Base-by-base conservation (phyloP, 2,888 invertebrate genomes). In the Lochmaea crataegi region DNA sequence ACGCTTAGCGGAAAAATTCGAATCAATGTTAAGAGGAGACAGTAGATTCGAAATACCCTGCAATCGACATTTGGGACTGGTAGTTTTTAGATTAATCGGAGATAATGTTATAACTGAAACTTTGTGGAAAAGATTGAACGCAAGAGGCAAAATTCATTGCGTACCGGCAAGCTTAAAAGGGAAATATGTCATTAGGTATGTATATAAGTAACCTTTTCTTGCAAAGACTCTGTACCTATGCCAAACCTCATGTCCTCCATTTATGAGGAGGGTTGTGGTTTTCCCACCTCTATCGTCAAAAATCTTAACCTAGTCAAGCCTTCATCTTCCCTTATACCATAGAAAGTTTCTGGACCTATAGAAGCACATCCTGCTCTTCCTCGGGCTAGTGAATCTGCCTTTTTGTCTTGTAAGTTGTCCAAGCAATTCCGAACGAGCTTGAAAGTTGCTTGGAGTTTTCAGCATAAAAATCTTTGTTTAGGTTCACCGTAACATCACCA, bases 111-210 rank as follows among this genome's bases (percentile, higher is more conserved):
- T 96, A 61, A 98, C 98, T 0, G 98, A 99, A 86, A 90, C 91
- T 14, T 87, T 98, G 5, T 88, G 98, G 69, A 97, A 97, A 85
- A 91, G 93, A 0, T 86, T 99, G 68, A 99, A 98, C 84, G 92
- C 92, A 1, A 91, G 94, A 0, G 98, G 97, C 9, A 92, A 93
- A 80, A 90, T 98, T 9, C 98, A 99, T 86, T 96, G 97, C 77
- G 98, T 99, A 0, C 98, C 98, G 0, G 97, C 98, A 0, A 94
- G 95, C 71, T 90, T 98, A 73, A 97, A 97, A 83, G 94, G 94
- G 0, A 92, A 92, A 84, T 95, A 95, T 85, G 96, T 98, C 65
- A 97, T 98, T 76, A 67, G 74, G 60, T 64, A 41, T 42, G 14
- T 10, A 38, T 32, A 14, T n/a, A 58, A 3, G 5, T n/a, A n/a